Evolutionary conservation across 2,113 vertebrate species (phyloP).

Genomic region (Equus przewalskii): DNA sequence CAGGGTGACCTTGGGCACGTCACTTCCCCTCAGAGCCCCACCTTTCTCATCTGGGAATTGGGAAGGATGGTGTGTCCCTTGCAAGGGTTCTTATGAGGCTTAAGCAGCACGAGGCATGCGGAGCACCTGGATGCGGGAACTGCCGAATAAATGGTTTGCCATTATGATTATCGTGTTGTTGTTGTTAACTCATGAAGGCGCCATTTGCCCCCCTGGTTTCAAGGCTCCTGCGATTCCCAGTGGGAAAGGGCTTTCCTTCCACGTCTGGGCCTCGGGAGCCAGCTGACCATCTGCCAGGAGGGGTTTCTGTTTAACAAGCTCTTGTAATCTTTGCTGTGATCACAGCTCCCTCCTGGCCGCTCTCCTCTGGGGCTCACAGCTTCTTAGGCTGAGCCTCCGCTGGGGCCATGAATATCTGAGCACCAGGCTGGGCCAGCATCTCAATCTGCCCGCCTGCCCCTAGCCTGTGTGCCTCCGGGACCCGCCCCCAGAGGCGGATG

Average conservation of each 20-base stretch:
- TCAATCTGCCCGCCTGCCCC: neutral
- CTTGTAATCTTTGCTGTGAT: conserved; percentile 75
- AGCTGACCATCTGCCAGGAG: conserved; percentile 75
- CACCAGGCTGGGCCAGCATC: conserved; percentile 39
- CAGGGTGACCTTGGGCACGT: neutral
- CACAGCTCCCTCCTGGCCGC: neutral
- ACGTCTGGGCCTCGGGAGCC: neutral
- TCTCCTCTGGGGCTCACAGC: conserved; percentile 2
- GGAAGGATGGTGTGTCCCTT: neutral
- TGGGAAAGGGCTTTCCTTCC: neutral
- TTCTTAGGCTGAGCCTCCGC: conserved; percentile 67
- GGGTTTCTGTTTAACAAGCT: conserved; percentile 71
- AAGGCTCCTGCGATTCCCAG: neutral
- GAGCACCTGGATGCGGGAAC: neutral
- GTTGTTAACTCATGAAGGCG: neutral
- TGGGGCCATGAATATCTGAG: conserved; percentile 64
- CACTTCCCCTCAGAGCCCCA: neutral
- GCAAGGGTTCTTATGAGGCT: neutral
- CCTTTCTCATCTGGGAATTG: neutral
- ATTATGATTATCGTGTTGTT: too few relatives aligned
- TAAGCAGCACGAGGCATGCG: fast-evolving
- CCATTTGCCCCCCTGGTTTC: neutral
- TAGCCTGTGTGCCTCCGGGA: neutral
- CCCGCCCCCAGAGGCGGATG: neutral
- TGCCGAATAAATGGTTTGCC: neutral